Evolutionary conservation across 2,888 invertebrate genomes (phyloP), one percentile per base, ranked within the genome.

Genomic region (Scaeva pyrastri): DNA sequence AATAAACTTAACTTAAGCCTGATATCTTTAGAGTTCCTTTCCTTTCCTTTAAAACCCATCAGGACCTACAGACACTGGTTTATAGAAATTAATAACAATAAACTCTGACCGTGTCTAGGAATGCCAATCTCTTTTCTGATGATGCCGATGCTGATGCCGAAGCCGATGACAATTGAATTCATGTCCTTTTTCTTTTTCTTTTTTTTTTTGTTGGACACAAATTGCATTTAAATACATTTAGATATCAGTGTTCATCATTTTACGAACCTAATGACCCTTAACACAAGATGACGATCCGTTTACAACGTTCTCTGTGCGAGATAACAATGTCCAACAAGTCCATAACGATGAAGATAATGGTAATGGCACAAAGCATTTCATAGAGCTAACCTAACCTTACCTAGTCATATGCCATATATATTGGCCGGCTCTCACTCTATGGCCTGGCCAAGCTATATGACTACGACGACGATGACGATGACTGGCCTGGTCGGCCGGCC

Each of bases 281-380:
- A 45, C 64, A 58, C n/a, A 43, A 36, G 11, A 48, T 19, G 66
- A 64, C 31, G 26, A 58, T 71, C 36, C 55, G 70, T 78, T 83
- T 12, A 58, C 12, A 14, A 23, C 14, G 10, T 16, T 21, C 41
- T 21, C 12, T 41, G 2, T 4, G 31, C 31, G 39, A 64, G 31
- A 48, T 55, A 72, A 21, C 55, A 73, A 81, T 86, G 86, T 86
- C 82, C 86, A 86, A 86, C 86, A 86, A 86, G 86, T 82, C 41
- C 45, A 86, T 79, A 84, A 84, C 70, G 78, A 68, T 72, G 66
- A 75, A 60, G 58, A 80, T 85, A 85, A 85, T 73, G 76, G 77
- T 86, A 86, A 86, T 78, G 77, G n/a, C n/a, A 82, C 86, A 78
- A 86, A 74, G 86, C 76, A 74, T 77, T 78, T 82, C 86, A 81